These are phyloP conservation scores for Tauraco hartlaubi DNA, from an alignment of 2,797 vertebrate species.

Conservation along the genomic window DNA sequence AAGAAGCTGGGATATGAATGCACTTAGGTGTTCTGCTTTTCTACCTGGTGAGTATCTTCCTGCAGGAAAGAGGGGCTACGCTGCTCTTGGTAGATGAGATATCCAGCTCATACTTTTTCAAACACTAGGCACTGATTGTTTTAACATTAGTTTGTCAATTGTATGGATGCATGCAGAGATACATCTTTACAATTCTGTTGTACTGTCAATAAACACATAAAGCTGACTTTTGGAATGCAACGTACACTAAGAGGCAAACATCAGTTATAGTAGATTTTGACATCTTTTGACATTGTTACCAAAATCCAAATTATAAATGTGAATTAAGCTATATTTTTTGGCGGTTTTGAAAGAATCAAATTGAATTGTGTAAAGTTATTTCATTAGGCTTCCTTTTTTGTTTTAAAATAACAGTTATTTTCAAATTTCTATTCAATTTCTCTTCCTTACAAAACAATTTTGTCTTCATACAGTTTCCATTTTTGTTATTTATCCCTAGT, in stretches of 20 bases:
- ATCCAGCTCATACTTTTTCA: background rate
- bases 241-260: background rate
- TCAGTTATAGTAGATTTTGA: background rate
- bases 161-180: rapidly evolving
- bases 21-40: background rate
- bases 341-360: background rate
- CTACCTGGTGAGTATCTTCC: background rate
- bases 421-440: conserved; percentile 70
- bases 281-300: background rate
- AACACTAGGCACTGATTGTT: background rate
- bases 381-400: conserved; percentile 71
- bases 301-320: background rate
- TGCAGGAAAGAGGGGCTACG: background rate
- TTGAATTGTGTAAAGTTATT: conserved; percentile 33
- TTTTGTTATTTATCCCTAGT: conserved; percentile 61
- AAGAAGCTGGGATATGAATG: background rate
- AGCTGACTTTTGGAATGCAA: background rate
- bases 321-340: background rate
- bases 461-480: conserved; percentile 44
- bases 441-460: conserved; percentile 70
- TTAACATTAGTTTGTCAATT: background rate
- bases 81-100: background rate
- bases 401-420: conserved; percentile 67
- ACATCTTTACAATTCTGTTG: background rate
- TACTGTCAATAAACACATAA: background rate